These are phyloP conservation scores for Amazona vittata DNA, from an alignment of 2,113 vertebrate species.

Conservation along the genomic window DNA sequence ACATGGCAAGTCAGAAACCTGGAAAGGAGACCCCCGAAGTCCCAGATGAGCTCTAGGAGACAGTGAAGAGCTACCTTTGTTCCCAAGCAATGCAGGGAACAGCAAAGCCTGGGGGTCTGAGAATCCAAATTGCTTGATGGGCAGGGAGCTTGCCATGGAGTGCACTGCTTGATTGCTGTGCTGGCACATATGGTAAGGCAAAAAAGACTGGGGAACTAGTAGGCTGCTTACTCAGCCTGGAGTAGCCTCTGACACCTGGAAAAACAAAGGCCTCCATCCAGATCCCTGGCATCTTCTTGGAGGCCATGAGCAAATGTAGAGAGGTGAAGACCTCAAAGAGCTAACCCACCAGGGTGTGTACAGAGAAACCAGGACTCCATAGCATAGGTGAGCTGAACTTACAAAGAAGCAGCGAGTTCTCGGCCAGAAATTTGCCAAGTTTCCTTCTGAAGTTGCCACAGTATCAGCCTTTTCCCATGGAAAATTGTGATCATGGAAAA, in stretches of 20 bases:
- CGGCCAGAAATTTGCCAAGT: not conserved
- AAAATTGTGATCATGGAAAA: not conserved
- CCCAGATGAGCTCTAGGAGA: not conserved
- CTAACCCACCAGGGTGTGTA: fast-evolving
- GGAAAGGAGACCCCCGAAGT: not conserved
- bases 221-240: not conserved
- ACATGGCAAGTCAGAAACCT: not conserved
- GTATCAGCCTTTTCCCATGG: not conserved
- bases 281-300: not conserved
- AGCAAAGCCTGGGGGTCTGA: not conserved
- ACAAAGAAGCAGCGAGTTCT: not conserved
- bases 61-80: not conserved
- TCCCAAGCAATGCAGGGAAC: not conserved
- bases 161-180: not conserved
- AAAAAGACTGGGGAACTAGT: not conserved
- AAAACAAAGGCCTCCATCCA: not conserved
- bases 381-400: not conserved
- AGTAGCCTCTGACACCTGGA: not conserved
- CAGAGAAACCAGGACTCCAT: not conserved
- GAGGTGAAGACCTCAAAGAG: not conserved
- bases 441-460: not conserved
- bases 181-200: not conserved
- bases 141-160: not conserved
- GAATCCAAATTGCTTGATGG: not conserved
- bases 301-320: not conserved